phyloP scores from a whole-genome alignment of 2,113 vertebrate species.

The Ceyx margarethae region DNA sequence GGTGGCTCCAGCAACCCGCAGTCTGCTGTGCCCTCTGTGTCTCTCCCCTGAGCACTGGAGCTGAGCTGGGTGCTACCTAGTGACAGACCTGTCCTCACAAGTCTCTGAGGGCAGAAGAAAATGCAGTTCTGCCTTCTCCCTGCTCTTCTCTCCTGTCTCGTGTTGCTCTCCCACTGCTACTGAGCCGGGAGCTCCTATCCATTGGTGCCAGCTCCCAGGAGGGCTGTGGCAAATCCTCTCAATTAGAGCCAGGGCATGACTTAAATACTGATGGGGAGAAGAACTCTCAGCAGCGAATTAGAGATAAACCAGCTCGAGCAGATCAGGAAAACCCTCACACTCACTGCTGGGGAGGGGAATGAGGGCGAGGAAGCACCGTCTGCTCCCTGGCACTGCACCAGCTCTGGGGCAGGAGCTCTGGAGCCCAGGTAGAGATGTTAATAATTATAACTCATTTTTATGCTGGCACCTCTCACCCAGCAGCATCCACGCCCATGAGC shows the following conservation, averaged over 20 bases:
- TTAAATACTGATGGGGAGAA: not conserved
- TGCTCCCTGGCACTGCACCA: not conserved
- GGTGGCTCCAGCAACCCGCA: not conserved
- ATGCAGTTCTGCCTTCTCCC: not conserved
- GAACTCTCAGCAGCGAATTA: not conserved
- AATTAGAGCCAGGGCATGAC: not conserved
- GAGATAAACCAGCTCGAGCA: not conserved
- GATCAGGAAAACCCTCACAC: not conserved
- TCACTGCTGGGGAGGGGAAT: not conserved
- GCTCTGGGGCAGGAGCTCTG: not conserved
- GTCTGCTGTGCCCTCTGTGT: not conserved
- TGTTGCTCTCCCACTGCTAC: rapidly evolving
- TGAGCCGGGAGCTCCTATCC: rapidly evolving
- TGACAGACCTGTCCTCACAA: not conserved
- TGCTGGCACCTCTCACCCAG: not conserved
- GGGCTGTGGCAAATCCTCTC: not conserved
- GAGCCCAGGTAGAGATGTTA: not conserved
- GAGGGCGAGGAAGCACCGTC: not conserved
- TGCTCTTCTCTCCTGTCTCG: not conserved
- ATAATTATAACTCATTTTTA: not conserved
- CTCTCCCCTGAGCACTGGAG: not conserved
- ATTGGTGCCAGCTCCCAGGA: not conserved
- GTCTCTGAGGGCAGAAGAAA: not conserved
- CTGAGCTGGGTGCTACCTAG: rapidly evolving
- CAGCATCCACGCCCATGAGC: not conserved